Evolutionary conservation across 64 coral and sea anemone genomes (phyloP).

Genomic region (Dendronephthya gigantea): DNA sequence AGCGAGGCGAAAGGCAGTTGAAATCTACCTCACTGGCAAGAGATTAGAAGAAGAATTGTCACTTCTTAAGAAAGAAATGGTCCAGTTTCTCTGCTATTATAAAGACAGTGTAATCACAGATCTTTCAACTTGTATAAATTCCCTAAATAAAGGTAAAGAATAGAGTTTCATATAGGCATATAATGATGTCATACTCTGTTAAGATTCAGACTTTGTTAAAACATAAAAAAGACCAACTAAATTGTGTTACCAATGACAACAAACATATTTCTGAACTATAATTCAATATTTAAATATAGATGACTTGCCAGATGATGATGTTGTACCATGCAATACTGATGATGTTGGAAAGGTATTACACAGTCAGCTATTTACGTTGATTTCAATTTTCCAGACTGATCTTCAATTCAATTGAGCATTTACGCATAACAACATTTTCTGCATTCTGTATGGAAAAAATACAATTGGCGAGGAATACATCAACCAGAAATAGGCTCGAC

Average conservation of each 20-base stretch:
- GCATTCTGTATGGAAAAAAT: too few species aligned
- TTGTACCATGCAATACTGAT: background rate
- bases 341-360: background rate
- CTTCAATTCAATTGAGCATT: too few species aligned
- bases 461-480: too few species aligned
- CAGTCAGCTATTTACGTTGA: too few species aligned
- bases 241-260: too few species aligned
- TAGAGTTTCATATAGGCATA: background rate
- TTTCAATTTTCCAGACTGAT: too few species aligned
- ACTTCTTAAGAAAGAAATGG: background rate
- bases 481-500: too few species aligned
- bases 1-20: background rate
- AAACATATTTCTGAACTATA: background rate
- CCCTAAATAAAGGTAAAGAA: background rate
- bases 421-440: too few species aligned
- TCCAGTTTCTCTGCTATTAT: background rate
- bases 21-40: background rate
- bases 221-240: too few species aligned
- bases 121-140: background rate
- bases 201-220: too few species aligned
- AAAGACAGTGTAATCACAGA: background rate
- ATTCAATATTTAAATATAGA: background rate
- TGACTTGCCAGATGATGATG: background rate
- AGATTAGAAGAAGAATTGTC: background rate
- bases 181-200: too few species aligned